A percentile compares a stretch with the other conserved stretches of the same genome.
Evolutionary conservation across 1,140 invertebrate genomes (phyloP).

Genomic region (Antheraea mylitta): DNA sequence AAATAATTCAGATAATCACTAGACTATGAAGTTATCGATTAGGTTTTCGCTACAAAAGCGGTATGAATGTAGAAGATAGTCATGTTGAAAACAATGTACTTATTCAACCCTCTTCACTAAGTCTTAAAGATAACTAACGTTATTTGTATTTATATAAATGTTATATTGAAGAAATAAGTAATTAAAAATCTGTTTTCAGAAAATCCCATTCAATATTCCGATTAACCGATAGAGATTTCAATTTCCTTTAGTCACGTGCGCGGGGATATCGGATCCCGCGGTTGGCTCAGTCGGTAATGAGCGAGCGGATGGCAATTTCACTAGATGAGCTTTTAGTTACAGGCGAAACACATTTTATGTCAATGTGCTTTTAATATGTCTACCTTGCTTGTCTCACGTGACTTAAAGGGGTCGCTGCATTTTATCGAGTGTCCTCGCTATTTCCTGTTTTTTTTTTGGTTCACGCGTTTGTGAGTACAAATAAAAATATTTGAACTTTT

Average conservation of each 20-base stretch:
- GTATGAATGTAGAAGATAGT: too few species aligned
- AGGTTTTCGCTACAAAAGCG: neutral
- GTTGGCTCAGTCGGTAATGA: slow-evolving; percentile 73
- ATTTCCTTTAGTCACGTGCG: slow-evolving; percentile 75
- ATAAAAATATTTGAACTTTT: neutral
- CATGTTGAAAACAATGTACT: too few species aligned
- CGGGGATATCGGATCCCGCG: slow-evolving; percentile 69
- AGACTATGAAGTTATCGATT: neutral
- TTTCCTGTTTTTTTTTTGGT: neutral
- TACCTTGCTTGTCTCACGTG: slow-evolving; percentile 29
- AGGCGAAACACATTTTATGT: slow-evolving; percentile 50
- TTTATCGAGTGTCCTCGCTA: slow-evolving; percentile 24
- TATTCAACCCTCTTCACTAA: too few species aligned
- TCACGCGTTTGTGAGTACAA: too few species aligned
- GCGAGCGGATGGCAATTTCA: slow-evolving; percentile 72
- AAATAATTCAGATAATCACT: neutral
- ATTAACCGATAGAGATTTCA: slow-evolving; percentile 77
- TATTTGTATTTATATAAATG: too few species aligned
- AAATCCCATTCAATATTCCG: slow-evolving; percentile 63
- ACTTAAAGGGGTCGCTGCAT: slow-evolving; percentile 21
- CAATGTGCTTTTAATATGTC: slow-evolving; percentile 61
- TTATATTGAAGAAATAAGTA: neutral
- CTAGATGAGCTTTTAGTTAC: slow-evolving; percentile 74
- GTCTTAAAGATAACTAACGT: too few species aligned
- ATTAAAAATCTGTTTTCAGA: slow-evolving; percentile 39